Percentiles rank a stretch among this genome's conserved stretches.
These are phyloP conservation scores for Chlorodrepanis virens DNA, from an alignment of 2,113 vertebrate species.

Conservation along the genomic window DNA sequence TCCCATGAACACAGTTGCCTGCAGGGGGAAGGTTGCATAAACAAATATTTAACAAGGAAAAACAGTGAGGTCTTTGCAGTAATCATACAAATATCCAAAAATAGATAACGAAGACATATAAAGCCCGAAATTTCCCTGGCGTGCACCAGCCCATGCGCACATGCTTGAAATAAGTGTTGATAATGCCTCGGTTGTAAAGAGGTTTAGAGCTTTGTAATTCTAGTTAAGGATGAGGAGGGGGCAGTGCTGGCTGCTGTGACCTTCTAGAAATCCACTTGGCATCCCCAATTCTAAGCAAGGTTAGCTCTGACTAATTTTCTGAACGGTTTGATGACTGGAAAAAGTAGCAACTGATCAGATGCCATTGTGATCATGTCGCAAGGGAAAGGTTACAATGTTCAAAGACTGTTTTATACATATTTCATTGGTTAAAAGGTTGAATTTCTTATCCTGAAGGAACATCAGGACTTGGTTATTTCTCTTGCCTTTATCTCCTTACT, in stretches of 20 bases:
- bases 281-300: background rate
- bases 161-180: background rate
- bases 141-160: background rate
- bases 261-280: background rate
- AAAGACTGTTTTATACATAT: slow-evolving; percentile 61
- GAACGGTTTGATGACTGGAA: slow-evolving; percentile 40
- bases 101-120: slow-evolving; percentile 9
- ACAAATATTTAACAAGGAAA: slow-evolving; percentile 52
- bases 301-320: slow-evolving; percentile 19
- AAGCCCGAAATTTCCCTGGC: background rate
- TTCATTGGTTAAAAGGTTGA: slow-evolving; percentile 59
- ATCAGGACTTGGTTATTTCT: slow-evolving; percentile 38
- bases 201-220: background rate
- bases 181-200: background rate
- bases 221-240: background rate
- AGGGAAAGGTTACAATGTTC: slow-evolving; percentile 26
- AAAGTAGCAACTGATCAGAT: background rate
- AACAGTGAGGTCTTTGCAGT: slow-evolving; percentile 31
- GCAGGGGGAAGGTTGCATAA: slow-evolving; percentile 32
- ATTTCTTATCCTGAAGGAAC: slow-evolving; percentile 65
- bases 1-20: slow-evolving; percentile 37
- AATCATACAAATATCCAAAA: slow-evolving; percentile 46
- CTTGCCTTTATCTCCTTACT: slow-evolving; percentile 38
- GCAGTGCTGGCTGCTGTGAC: background rate
- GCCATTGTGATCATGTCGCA: background rate